Evolutionary conservation across 2,797 vertebrate species (phyloP), one percentile per base, ranked within the genome.

Genomic region (Harpagifer antarcticus): DNA sequence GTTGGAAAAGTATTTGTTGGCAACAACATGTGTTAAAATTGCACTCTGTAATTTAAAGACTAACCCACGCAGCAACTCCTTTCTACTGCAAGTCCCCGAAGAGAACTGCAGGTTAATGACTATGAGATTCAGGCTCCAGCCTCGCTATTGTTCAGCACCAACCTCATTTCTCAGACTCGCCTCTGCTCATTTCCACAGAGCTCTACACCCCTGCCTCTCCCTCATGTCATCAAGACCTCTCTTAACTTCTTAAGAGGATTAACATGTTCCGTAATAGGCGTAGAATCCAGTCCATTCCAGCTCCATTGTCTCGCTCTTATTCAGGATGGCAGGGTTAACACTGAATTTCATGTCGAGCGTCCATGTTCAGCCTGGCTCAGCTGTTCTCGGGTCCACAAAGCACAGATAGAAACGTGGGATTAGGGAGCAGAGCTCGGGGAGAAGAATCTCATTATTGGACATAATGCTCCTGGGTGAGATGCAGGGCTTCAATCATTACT

Each of bases 221-320:
- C 76, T 16, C 70, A 61, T 72, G 86, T 82, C 86, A 81, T 83
- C 83, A 77, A 82, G 85, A 89, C 86, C 90, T 86, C 69, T 87
- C 78, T 86, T 89, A 82, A 82, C 90, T 90, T 84, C 72, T 72
- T 86, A 89, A 92, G 85, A 89, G 89, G 92, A 91, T 94, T 93
- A 92, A 74, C 85, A 77, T 88, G 90, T 87, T 76, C 31, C 1
- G 71, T 88, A 89, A 89, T 82, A 78, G 74, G 85, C 81, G 7
- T 69, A 61, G 74, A 79, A 86, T 83, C 82, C 76, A 23, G 86
- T 75, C 81, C 78, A 83, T 86, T 83, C 68, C 52, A 4, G 54
- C 81, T 65, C 67, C 76, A 84, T 92, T 90, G 89, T 93, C 78
- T 69, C 9, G 45, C 53, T 20, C 52, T 73, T 66, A 74, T 90